Conservation (phyloP, 1,140 invertebrate species). For the Sarcophaga peregrina region DNA sequence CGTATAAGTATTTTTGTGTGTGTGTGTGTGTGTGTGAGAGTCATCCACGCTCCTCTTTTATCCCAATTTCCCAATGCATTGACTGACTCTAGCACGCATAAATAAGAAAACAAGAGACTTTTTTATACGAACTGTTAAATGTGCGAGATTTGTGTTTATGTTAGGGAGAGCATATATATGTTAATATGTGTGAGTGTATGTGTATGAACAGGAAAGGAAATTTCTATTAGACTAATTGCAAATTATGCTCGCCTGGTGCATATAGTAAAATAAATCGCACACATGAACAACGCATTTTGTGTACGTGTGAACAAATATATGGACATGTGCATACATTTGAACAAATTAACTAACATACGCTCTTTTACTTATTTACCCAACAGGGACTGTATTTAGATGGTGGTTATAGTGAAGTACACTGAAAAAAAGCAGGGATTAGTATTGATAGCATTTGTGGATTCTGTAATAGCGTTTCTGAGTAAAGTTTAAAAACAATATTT, state of each 20-base stretch:
- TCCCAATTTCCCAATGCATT: neutral
- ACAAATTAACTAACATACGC: too few relatives aligned
- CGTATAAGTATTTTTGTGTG: too few relatives aligned
- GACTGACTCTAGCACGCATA: neutral
- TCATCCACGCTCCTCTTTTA: neutral
- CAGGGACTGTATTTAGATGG: too few relatives aligned
- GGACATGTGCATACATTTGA: too few relatives aligned
- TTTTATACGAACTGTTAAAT: too few relatives aligned
- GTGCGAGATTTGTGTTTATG: neutral
- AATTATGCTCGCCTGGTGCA: slow-evolving; percentile 14
- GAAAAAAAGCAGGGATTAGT: too few relatives aligned
- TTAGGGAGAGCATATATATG: too few relatives aligned
- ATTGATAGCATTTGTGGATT: too few relatives aligned
- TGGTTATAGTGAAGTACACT: too few relatives aligned
- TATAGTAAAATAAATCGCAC: neutral
- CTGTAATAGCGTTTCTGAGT: too few relatives aligned
- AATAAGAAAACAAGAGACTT: neutral
- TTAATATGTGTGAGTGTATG: neutral
- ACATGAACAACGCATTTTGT: neutral
- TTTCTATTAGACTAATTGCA: neutral
- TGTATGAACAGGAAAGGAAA: neutral
- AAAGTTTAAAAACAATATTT: too few relatives aligned
- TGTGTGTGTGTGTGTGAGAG: neutral
- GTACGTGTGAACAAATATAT: neutral
- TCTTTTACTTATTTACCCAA: too few relatives aligned